Evolutionary conservation across 2,888 invertebrate species (phyloP).

Genomic region (Oscheius onirici): DNA sequence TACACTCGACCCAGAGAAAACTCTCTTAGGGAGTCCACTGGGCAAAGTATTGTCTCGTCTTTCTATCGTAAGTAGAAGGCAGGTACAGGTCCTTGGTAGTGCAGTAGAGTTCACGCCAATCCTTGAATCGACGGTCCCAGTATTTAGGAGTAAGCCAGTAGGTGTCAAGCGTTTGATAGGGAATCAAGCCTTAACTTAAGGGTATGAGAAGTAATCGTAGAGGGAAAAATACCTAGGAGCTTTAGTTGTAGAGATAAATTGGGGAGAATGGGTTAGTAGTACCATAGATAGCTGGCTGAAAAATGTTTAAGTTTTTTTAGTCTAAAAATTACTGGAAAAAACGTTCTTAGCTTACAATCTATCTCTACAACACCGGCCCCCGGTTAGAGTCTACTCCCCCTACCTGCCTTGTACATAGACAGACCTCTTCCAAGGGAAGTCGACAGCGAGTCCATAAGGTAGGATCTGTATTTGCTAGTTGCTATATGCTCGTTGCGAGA

Average conservation of each 20-base stretch:
- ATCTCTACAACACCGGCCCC: slow-evolving; percentile 24
- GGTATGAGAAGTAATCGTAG: background rate
- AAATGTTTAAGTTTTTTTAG: background rate
- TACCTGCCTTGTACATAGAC: slow-evolving; percentile 60
- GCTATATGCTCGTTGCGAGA: background rate
- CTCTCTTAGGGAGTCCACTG: slow-evolving; percentile 41
- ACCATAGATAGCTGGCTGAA: slow-evolving; percentile 51
- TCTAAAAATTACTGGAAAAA: background rate
- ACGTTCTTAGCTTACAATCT: slow-evolving; percentile 11
- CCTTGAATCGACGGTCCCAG: slow-evolving; percentile 63
- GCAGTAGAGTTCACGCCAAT: slow-evolving; percentile 55
- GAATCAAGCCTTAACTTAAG: slow-evolving; percentile 53
- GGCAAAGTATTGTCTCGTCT: slow-evolving; percentile 56
- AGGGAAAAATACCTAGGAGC: slow-evolving; percentile 24
- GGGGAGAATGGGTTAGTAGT: slow-evolving; percentile 58
- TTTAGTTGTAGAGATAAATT: slow-evolving; percentile 44
- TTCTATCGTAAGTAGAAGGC: slow-evolving; percentile 54
- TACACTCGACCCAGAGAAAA: slow-evolving; percentile 9
- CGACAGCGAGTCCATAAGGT: slow-evolving; percentile 54
- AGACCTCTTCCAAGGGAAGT: slow-evolving; percentile 54
- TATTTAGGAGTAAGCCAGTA: slow-evolving; percentile 62
- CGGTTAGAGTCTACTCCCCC: slow-evolving; percentile 27
- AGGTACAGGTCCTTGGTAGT: slow-evolving; percentile 48
- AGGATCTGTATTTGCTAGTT: slow-evolving; percentile 40
- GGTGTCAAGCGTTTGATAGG: slow-evolving; percentile 57